phyloP scores from a whole-genome alignment of 1,140 invertebrate genomes.

The Theocolax elegans region DNA sequence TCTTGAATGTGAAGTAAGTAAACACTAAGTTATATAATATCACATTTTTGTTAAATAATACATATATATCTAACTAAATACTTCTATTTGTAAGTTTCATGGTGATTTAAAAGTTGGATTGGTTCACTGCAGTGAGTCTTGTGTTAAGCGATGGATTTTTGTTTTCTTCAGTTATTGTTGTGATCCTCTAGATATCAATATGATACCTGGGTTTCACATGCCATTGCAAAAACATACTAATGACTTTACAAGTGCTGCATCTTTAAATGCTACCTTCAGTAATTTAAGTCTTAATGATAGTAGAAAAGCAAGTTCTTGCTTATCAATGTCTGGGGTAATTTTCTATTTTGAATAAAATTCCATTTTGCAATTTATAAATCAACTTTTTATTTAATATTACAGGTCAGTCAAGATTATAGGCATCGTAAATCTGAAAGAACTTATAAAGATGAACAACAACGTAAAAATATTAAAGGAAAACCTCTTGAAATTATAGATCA shows the following conservation, averaged over 20 bases:
- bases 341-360: constrained; percentile 10
- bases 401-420: constrained; percentile 46
- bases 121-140: constrained; percentile 67
- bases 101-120: constrained; percentile 56
- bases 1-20: constrained; percentile 67
- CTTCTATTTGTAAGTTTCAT: constrained; percentile 66
- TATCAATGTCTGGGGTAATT: constrained; percentile 47
- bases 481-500: constrained; percentile 41
- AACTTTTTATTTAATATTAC: constrained; percentile 30
- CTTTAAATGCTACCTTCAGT: neutral
- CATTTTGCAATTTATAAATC: too few species aligned
- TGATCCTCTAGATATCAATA: constrained; percentile 57
- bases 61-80: constrained; percentile 27
- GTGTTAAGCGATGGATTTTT: constrained; percentile 69
- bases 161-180: constrained; percentile 70
- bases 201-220: constrained; percentile 65
- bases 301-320: neutral
- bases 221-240: neutral
- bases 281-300: constrained; percentile 10
- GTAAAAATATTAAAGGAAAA: constrained; percentile 33
- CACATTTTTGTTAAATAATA: constrained; percentile 33
- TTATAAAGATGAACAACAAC: constrained; percentile 39
- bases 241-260: rapidly evolving
- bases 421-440: constrained; percentile 41
- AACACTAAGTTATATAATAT: neutral